Percentiles rank a stretch among this genome's conserved stretches.
phyloP scores from a whole-genome alignment of 2,888 invertebrate species.

The Lymantria dispar region DNA sequence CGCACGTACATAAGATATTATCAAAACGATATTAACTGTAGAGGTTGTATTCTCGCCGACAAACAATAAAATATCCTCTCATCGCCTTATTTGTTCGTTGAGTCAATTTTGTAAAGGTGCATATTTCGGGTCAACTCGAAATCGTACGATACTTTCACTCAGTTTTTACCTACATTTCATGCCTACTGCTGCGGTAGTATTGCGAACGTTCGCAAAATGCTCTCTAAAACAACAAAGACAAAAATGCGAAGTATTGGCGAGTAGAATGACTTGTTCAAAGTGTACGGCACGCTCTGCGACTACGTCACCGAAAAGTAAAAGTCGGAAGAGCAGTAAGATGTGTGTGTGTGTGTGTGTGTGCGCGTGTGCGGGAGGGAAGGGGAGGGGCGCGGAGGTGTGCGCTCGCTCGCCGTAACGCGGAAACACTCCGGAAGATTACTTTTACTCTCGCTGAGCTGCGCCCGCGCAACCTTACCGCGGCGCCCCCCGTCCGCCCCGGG shows the following conservation, averaged over 20 bases:
- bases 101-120: neutral
- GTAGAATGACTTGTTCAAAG: slow-evolving; percentile 7
- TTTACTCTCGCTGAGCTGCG: slow-evolving; percentile 62
- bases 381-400: slow-evolving; percentile 11
- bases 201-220: slow-evolving; percentile 1
- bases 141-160: slow-evolving; percentile 1
- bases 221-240: slow-evolving; percentile 3
- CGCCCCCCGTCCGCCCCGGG: neutral
- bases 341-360: slow-evolving; percentile 16
- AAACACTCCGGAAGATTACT: slow-evolving; percentile 68
- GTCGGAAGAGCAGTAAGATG: slow-evolving; percentile 72
- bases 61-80: no score
- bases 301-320: slow-evolving; percentile 67
- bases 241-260: slow-evolving; percentile 7
- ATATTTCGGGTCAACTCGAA: neutral
- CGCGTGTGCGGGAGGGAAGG: slow-evolving; percentile 14
- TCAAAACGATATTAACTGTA: no score
- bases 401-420: slow-evolving; percentile 43
- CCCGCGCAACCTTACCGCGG: slow-evolving; percentile 16
- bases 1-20: no score
- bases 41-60: no score
- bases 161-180: slow-evolving; percentile 5
- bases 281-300: slow-evolving; percentile 5
- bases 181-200: neutral
- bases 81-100: neutral